Percentiles rank a stretch among this genome's conserved stretches.
These are phyloP conservation scores for Papilio dardanus DNA, from an alignment of 1,140 invertebrate species.

Conservation along the genomic window DNA sequence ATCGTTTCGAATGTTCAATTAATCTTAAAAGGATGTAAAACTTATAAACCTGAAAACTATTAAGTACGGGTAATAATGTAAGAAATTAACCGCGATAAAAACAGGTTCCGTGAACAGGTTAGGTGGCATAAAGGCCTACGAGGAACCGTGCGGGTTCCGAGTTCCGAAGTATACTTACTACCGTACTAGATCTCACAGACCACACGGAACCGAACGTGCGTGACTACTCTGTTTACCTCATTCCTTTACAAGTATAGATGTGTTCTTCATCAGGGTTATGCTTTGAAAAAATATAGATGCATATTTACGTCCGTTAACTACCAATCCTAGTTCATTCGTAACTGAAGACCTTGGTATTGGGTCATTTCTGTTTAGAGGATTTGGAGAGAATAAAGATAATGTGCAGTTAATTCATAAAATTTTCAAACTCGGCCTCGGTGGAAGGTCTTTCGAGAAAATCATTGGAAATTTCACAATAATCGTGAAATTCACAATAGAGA, in stretches of 20 bases:
- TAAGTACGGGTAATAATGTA: no score
- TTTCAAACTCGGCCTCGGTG: no score
- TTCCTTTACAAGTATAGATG: background rate
- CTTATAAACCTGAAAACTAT: no score
- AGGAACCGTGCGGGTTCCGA: background rate
- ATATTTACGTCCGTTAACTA: background rate
- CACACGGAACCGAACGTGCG: background rate
- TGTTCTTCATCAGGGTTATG: background rate
- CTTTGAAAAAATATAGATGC: background rate
- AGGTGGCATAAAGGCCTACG: background rate
- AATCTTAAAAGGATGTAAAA: no score
- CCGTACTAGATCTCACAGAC: background rate
- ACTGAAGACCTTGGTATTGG: background rate
- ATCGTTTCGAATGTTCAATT: no score
- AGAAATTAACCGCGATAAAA: background rate
- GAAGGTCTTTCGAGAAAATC: no score
- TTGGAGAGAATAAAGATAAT: background rate
- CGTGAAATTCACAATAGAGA: no score
- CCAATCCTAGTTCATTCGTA: no score
- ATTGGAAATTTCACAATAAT: no score
- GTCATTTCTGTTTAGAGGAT: background rate
- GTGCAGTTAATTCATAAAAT: no score
- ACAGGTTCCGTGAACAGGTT: background rate
- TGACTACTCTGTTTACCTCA: background rate
- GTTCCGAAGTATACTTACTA: conserved; percentile 2